Evolutionary conservation across 1,140 invertebrate species (phyloP).

Genomic region (Lasioglossum albipes): DNA sequence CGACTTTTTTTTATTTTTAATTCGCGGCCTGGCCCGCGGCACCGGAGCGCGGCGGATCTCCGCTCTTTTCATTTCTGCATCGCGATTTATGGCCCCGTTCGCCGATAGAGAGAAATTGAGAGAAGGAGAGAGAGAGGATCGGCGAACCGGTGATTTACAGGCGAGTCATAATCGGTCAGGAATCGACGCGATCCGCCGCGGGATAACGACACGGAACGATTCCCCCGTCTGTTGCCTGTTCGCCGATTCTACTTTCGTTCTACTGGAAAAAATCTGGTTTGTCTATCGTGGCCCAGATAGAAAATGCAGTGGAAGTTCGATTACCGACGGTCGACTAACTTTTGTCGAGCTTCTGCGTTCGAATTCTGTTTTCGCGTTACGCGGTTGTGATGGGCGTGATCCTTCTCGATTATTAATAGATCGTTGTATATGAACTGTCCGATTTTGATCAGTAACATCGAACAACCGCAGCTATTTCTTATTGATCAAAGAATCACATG

Average conservation of each 20-base stretch:
- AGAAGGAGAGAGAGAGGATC: conserved; percentile 44
- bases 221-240: conserved; percentile 1
- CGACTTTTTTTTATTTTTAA: conserved; percentile 58
- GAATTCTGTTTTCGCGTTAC: no score
- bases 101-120: conserved; percentile 28
- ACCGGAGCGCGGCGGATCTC: conserved; percentile 5
- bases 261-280: no score
- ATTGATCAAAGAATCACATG: no score
- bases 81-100: conserved; percentile 66
- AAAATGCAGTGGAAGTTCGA: no score
- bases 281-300: no score
- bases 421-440: no score
- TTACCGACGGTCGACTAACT: no score
- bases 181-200: conserved; percentile 74
- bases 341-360: no score
- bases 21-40: conserved; percentile 40
- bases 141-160: conserved; percentile 70
- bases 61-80: conserved; percentile 65
- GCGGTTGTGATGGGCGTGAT: no score
- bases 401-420: no score
- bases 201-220: conserved; percentile 69
- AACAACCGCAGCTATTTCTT: no score
- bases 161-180: conserved; percentile 74
- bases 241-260: neutral
- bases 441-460: no score